Evolutionary conservation across 2,113 vertebrate species (phyloP), one percentile per base, ranked within the genome.

Genomic region (Rissa tridactyla): DNA sequence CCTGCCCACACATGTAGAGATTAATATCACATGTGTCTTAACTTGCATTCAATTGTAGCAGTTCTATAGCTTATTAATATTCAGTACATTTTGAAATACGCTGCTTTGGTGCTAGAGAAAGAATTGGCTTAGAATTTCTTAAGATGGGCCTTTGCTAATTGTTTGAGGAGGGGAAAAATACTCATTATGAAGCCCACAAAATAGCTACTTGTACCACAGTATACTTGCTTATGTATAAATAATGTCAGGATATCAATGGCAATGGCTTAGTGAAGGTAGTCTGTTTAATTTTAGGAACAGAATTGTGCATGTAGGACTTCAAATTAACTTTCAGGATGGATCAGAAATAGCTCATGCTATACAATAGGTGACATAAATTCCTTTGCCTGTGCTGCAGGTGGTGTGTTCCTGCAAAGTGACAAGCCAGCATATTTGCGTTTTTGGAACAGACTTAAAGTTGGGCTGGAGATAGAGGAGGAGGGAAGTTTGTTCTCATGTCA

Each of bases 1-100:
- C 7, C 32, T 3, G 4, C 49, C 30, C 3, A 2, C 30, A 49
- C 4, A 20, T 0, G 0, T 42, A 38, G 72, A 57, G 61, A 42
- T 77, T 29, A 44, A 4, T 55, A 30, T 86, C 46, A 26, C 9
- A 1, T 61, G 36, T 54, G 13, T 82, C 36, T 84, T 79, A 52
- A 38, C 51, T 65, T 82, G 15, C n/a, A 18, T 90, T 86, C 25
- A 81, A 15, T 17, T 76, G 51, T 75, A 83, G 23, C 44, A 62
- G 20, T 70, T 85, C 46, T 80, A 5, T 20, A 77, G 36, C 34
- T 77, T 86, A 32, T 61, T 76, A 54, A 65, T 86, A 85, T 77
- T 57, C 44, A 90, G 57, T 47, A 52, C 3, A 3, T 29, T 82
- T 72, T 61, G 42, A 91, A 65, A 84, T 90, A 18, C 6, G 4